phyloP scores from a whole-genome alignment of 2,888 invertebrate genomes.

The Cerastis leucographa region DNA sequence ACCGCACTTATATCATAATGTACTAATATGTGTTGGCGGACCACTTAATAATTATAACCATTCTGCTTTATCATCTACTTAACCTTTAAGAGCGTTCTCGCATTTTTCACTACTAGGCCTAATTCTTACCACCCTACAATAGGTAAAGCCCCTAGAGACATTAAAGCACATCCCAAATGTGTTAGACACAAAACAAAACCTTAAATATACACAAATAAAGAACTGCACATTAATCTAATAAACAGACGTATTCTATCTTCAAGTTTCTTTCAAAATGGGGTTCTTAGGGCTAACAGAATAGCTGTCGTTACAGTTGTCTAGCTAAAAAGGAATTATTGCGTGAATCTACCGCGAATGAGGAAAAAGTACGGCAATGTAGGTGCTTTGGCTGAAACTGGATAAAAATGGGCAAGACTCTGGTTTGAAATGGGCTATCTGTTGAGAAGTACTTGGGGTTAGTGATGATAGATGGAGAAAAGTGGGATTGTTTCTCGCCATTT shows the following conservation, averaged over 20 bases:
- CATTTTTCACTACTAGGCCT: neutral
- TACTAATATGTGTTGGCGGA: too few species aligned
- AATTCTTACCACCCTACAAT: neutral
- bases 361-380: conserved; percentile 46
- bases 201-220: conserved; percentile 36
- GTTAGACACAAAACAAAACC: neutral
- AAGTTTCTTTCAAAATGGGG: conserved; percentile 49
- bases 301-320: conserved; percentile 58
- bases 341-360: conserved; percentile 59
- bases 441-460: neutral
- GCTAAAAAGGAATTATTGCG: conserved; percentile 65
- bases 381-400: conserved; percentile 31
- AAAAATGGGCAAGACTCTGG: conserved; percentile 43
- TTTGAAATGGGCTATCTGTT: conserved; percentile 27
- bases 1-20: too few species aligned
- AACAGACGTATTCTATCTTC: conserved; percentile 40
- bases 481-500: neutral
- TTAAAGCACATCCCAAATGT: neutral
- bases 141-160: neutral
- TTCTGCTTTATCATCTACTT: too few species aligned
- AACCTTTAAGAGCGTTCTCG: too few species aligned
- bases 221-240: conserved; percentile 42
- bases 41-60: neutral
- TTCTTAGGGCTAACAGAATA: conserved; percentile 47
- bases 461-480: neutral